Percentiles rank a stretch among this genome's conserved stretches.
Conservation (phyloP, 2,888 invertebrate species). For the Crioceris asparagi region DNA sequence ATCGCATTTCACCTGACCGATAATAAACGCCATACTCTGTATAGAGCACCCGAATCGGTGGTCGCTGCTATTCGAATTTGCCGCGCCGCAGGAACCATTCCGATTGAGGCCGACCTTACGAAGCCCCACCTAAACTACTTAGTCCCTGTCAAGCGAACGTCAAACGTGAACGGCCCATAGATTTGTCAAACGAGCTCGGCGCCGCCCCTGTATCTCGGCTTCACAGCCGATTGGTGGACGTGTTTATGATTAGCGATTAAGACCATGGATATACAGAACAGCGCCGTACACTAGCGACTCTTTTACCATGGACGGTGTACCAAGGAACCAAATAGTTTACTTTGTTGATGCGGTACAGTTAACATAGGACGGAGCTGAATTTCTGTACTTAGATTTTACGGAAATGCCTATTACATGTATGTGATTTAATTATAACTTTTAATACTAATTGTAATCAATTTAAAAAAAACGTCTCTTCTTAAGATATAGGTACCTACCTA, state of each 20-base stretch:
- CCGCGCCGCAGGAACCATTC: conserved; percentile 38
- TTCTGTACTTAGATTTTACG: too few relatives aligned
- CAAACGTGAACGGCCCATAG: conserved; percentile 38
- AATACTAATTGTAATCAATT: too few relatives aligned
- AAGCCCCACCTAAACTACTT: conserved; percentile 41
- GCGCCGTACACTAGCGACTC: conserved; percentile 35
- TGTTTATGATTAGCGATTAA: conserved; percentile 35
- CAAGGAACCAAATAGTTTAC: conserved; percentile 33
- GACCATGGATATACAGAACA: conserved; percentile 25
- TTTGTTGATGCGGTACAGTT: conserved; percentile 19
- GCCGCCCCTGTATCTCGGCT: conserved; percentile 34
- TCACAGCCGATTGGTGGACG: conserved; percentile 33
- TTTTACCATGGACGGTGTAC: conserved; percentile 26
- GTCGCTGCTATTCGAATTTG: conserved; percentile 33
- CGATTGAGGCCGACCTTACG: conserved; percentile 37
- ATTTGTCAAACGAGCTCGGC: conserved; percentile 36
- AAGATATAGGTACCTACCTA: too few relatives aligned
- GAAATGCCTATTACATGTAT: too few relatives aligned
- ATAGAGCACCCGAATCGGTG: not conserved
- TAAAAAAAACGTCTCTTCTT: too few relatives aligned
- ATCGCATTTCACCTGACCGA: too few relatives aligned
- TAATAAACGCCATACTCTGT: too few relatives aligned
- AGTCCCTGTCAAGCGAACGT: conserved; percentile 38
- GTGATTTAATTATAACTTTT: too few relatives aligned
- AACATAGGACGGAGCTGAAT: conserved; percentile 19